These are phyloP conservation scores for Dicerorhinus sumatrensis DNA, from an alignment of 2,113 vertebrate species.

Conservation along the genomic window DNA sequence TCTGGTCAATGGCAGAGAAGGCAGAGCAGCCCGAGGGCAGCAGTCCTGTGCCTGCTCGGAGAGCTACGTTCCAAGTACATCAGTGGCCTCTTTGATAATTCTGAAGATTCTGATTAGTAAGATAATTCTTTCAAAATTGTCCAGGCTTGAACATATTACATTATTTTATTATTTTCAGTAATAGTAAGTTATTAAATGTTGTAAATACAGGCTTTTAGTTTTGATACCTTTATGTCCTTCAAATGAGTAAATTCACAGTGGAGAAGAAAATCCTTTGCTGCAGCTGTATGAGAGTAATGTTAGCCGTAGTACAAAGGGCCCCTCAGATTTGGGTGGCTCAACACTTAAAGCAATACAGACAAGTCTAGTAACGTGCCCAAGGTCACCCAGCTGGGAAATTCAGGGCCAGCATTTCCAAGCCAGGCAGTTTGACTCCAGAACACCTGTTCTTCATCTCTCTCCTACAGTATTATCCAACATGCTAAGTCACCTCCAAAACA, in stretches of 20 bases:
- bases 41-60: fast-evolving
- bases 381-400: background rate
- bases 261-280: background rate
- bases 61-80: background rate
- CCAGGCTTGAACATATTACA: background rate
- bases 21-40: background rate
- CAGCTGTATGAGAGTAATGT: background rate
- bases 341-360: background rate
- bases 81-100: background rate
- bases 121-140: background rate
- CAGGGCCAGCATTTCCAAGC: background rate
- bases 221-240: background rate
- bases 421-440: background rate
- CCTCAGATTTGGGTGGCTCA: background rate
- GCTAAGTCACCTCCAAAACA: background rate
- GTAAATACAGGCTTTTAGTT: background rate
- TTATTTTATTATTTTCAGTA: background rate
- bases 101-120: background rate
- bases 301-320: background rate
- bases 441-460: background rate
- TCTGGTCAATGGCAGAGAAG: background rate
- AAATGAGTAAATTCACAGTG: background rate
- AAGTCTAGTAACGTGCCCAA: background rate
- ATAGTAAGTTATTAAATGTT: background rate
- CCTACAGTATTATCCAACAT: background rate